Evolutionary conservation across 1,140 invertebrate species (phyloP), one percentile per base, ranked within the genome.

Genomic region (Diorhabda carinulata): DNA sequence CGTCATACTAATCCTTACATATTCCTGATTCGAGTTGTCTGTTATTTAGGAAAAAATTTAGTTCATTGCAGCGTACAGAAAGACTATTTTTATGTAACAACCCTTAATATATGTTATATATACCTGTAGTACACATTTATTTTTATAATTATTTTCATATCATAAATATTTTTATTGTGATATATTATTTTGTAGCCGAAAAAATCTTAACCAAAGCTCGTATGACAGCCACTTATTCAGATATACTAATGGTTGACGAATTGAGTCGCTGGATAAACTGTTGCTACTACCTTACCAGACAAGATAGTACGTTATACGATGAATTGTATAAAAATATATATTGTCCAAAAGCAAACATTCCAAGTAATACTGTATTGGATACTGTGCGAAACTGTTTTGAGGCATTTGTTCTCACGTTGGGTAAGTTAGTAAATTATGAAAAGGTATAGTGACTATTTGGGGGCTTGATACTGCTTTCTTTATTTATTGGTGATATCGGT

Each of bases 151-250:
- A 25, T 25, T 25, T 25, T 25, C 25, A 25, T 25, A 25, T 25
- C 25, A 25, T 25, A 25, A 25, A 25, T 25, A 25, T 25, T 25
- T 25, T 25, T 1, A 25, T 25, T 25, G 25, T 25, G 25, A 25
- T 25, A 25, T 25, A 25, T 52, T 52, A 8, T 52, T 6, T 52
- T 52, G 6, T n/a, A 52, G 71, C 74, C 7, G 58, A 43, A 52
- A 25, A 70, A 41, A 56, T 77, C 6, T 56, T 71, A 3, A 66
- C 64, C 2, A 77, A 76, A 71, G 74, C 73, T 5, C 56, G 74
- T 8, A 44, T 69, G n/a, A 67, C 56, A 10, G 67, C 76, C 7
- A 10, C 61, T 7, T 4, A 10, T 4, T 58, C 63, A 45, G 71
- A 76, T 6, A 4, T 73, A 4, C 40, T 8, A 52, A 8, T 64